These are phyloP conservation scores for Ceuthmochares aereus DNA, from an alignment of 2,113 vertebrate species.

Conservation along the genomic window DNA sequence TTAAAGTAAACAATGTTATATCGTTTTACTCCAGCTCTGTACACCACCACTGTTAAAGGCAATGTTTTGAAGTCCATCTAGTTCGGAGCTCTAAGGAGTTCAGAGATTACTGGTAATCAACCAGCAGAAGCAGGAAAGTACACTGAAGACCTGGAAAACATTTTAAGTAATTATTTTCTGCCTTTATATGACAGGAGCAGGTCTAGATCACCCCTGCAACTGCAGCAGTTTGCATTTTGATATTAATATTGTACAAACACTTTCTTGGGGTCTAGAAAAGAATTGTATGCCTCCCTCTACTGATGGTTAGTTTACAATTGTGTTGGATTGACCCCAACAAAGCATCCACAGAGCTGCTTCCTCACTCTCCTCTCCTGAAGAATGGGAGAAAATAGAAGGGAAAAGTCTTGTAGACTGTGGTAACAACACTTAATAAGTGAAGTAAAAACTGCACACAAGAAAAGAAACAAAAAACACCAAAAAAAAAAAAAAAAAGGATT, in stretches of 20 bases:
- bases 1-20: not conserved
- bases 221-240: not conserved
- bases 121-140: not conserved
- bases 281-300: not conserved
- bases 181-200: accelerated
- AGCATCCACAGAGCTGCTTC: not conserved
- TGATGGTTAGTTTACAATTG: not conserved
- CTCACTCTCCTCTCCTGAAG: not conserved
- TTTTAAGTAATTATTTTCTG: not conserved
- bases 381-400: not conserved
- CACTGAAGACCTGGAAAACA: not conserved
- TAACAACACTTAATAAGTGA: not conserved
- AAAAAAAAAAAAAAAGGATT: not conserved
- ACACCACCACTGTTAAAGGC: not conserved
- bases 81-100: not conserved
- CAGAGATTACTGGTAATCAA: not conserved
- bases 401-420: not conserved
- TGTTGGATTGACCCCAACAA: not conserved
- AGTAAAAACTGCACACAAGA: not conserved
- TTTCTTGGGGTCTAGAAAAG: not conserved
- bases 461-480: not conserved
- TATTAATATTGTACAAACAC: not conserved
- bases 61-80: not conserved
- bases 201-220: not conserved
- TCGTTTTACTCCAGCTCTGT: not conserved